Percentiles rank a stretch among this genome's conserved stretches.
Evolutionary conservation across 2,113 vertebrate genomes (phyloP).

Genomic region (Pollachius pollachius): DNA sequence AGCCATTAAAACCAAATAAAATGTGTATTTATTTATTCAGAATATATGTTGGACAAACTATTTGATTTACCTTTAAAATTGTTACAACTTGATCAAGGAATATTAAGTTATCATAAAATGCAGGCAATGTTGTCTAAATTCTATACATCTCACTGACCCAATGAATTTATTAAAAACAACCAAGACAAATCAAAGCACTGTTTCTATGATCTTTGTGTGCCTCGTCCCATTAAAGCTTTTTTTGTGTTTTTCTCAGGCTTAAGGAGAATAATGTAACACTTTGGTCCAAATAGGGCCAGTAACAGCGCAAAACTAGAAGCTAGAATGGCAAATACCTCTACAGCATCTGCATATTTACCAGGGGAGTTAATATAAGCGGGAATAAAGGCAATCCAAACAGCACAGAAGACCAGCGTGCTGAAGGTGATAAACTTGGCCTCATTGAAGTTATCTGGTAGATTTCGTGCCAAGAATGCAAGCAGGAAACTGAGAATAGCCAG

Average conservation of each 20-base stretch:
- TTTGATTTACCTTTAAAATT: too few species aligned
- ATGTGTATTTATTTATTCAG: too few species aligned
- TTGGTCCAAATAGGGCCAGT: neutral
- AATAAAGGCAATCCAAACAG: slow-evolving; percentile 64
- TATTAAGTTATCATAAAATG: too few species aligned
- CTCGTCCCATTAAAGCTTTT: neutral
- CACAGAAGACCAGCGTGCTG: slow-evolving; percentile 60
- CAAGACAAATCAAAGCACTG: too few species aligned
- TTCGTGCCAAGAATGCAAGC: slow-evolving; percentile 56
- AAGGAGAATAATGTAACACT: neutral
- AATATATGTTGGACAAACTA: too few species aligned
- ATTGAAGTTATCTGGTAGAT: slow-evolving; percentile 64
- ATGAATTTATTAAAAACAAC: too few species aligned
- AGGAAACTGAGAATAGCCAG: slow-evolving; percentile 51
- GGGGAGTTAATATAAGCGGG: slow-evolving; percentile 72
- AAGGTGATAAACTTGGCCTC: slow-evolving; percentile 62
- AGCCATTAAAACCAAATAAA: too few species aligned
- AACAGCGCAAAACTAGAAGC: neutral
- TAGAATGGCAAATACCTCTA: neutral
- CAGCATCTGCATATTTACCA: slow-evolving; percentile 50
- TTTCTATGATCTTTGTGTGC: too few species aligned
- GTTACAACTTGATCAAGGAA: too few species aligned
- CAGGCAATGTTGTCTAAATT: too few species aligned
- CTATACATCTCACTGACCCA: too few species aligned
- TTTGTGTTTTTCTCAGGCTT: neutral